These are phyloP conservation scores for Rhopalosiphum nymphaeae DNA, from an alignment of 2,888 invertebrate genomes.

Conservation along the genomic window DNA sequence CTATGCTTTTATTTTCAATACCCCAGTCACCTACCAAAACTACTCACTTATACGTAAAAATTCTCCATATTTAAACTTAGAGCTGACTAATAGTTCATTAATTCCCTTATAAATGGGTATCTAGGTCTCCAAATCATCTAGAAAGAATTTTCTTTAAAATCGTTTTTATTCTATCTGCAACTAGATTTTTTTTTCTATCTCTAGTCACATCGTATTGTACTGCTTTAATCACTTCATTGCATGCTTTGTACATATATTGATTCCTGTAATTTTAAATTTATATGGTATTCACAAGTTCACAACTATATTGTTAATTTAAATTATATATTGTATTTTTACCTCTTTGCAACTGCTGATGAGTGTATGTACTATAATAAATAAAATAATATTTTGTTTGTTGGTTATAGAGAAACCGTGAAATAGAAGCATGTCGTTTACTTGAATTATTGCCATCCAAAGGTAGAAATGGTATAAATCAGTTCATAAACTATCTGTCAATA, in stretches of 20 bases:
- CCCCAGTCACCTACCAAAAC: neutral
- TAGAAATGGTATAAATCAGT: slow-evolving; percentile 46
- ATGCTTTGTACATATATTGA: neutral
- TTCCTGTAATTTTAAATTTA: neutral
- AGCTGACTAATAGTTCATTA: neutral
- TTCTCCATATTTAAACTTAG: neutral
- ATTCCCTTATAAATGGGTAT: neutral
- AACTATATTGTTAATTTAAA: neutral
- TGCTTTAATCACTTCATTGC: neutral
- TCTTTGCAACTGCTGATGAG: neutral
- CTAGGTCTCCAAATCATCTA: neutral
- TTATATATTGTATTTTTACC: neutral
- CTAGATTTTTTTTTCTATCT: neutral
- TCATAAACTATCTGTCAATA: slow-evolving; percentile 61
- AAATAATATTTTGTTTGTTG: slow-evolving; percentile 14
- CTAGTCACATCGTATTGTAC: neutral
- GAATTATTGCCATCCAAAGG: slow-evolving; percentile 65
- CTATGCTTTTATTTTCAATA: neutral
- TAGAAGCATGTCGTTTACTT: slow-evolving; percentile 65
- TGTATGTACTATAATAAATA: neutral
- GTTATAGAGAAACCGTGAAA: slow-evolving; percentile 62
- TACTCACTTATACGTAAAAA: neutral
- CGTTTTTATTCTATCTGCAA: no score
- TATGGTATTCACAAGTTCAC: neutral
- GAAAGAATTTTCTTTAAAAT: neutral